These are phyloP conservation scores for Celastrina argiolus DNA, from an alignment of 2,888 invertebrate genomes.

Conservation along the genomic window DNA sequence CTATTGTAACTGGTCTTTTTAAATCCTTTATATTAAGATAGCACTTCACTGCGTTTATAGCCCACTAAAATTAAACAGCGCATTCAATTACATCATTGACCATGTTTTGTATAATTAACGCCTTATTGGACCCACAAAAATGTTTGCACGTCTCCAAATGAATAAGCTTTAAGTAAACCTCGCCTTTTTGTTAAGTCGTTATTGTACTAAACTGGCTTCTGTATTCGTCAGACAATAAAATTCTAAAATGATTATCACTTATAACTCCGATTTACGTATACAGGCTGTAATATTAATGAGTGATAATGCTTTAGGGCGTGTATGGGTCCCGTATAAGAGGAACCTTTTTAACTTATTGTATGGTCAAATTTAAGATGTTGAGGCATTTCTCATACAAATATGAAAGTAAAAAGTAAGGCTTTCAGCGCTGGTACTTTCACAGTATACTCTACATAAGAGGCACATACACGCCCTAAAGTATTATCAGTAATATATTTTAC, in stretches of 20 bases:
- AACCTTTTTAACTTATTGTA: no score
- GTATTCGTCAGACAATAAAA: neutral
- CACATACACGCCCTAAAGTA: no score
- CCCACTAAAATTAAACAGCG: neutral
- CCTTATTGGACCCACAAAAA: neutral
- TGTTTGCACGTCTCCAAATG: neutral
- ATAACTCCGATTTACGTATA: neutral
- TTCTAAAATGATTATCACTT: neutral
- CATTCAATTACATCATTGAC: neutral
- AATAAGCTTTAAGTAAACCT: conserved; percentile 1
- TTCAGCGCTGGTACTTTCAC: no score
- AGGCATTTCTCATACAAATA: no score
- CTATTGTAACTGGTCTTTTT: neutral
- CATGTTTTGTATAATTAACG: conserved; percentile 2
- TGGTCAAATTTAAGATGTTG: no score
- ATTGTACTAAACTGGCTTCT: neutral
- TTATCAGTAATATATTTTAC: no score
- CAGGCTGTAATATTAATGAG: no score
- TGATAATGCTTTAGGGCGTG: no score
- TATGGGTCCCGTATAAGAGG: no score
- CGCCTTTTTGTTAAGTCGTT: neutral
- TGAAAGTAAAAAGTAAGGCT: no score
- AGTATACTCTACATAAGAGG: no score
- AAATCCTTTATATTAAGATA: no score
- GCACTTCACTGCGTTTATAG: neutral